Evolutionary conservation across 2,113 vertebrate genomes (phyloP).

Genomic region (Centropristis striata): DNA sequence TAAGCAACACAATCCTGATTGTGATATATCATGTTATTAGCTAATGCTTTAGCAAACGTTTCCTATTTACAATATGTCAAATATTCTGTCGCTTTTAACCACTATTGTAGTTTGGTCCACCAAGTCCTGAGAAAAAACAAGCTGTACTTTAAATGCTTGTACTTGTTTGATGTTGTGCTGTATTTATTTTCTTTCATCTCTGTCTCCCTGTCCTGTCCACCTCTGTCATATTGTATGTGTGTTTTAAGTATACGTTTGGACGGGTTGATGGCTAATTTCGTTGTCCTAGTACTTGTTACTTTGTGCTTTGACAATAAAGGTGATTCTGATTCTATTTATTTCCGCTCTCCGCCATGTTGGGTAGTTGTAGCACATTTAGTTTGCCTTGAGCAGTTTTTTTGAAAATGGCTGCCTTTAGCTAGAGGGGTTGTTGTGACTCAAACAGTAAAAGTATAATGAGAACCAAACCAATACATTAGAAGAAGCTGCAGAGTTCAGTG

Average conservation of each 20-base stretch:
- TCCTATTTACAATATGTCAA: neutral
- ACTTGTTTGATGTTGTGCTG: too few species aligned
- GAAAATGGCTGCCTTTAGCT: slow-evolving; percentile 17
- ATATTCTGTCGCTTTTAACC: neutral
- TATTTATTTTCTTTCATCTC: too few species aligned
- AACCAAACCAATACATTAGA: slow-evolving; percentile 3
- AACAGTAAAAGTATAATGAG: slow-evolving; percentile 4
- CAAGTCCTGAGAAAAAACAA: slow-evolving; percentile 22
- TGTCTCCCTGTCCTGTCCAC: too few species aligned
- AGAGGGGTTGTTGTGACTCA: slow-evolving; percentile 3
- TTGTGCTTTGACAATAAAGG: too few species aligned
- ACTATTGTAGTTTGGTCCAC: slow-evolving; percentile 7
- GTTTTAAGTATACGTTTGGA: too few species aligned
- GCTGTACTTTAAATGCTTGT: neutral
- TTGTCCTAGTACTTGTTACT: too few species aligned
- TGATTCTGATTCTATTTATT: too few species aligned
- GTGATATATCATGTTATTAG: neutral
- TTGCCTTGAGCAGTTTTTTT: slow-evolving; percentile 33
- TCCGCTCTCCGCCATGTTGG: slow-evolving; percentile 14
- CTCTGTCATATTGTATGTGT: too few species aligned
- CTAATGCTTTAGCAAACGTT: neutral
- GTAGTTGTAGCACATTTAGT: slow-evolving; percentile 14
- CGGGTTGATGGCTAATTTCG: too few species aligned
- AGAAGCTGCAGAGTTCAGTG: neutral
- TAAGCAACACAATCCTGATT: neutral